phyloP scores from a whole-genome alignment of 2,113 vertebrate genomes.

The Daboia siamensis region DNA sequence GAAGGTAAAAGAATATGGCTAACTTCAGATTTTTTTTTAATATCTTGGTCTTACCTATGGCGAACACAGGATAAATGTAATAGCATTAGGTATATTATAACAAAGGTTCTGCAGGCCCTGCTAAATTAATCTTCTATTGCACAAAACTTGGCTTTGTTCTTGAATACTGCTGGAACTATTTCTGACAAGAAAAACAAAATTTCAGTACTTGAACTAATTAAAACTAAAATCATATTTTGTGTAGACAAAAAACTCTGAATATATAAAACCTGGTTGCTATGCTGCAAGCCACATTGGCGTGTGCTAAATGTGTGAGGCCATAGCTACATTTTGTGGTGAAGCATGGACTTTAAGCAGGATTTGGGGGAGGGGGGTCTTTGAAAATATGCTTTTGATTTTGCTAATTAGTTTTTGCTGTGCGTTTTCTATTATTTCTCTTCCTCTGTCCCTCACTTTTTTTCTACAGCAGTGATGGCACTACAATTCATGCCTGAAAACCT shows the following conservation, averaged over 20 bases:
- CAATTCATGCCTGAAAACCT: background rate
- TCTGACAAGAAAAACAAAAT: background rate
- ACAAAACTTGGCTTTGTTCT: background rate
- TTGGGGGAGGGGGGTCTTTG: background rate
- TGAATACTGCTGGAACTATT: background rate
- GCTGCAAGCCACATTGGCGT: background rate
- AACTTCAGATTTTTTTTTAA: background rate
- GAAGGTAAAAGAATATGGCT: background rate
- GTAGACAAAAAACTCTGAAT: background rate
- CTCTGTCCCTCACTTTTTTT: background rate
- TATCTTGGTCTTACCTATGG: background rate
- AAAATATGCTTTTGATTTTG: background rate
- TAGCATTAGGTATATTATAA: background rate
- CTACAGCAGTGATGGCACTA: background rate
- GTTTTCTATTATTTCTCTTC: background rate
- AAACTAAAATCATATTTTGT: background rate
- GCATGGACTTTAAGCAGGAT: background rate
- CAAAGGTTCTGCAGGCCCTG: background rate
- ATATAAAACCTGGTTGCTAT: background rate
- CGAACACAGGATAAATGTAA: background rate
- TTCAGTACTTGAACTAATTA: background rate
- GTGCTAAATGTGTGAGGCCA: background rate
- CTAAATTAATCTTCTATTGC: background rate
- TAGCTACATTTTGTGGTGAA: background rate
- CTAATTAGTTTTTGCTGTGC: constrained; percentile 2